A percentile compares a stretch with the other conserved stretches of the same genome.
Conservation (phyloP, 2,888 invertebrate species). For the Ganaspis brasiliensis region DNA sequence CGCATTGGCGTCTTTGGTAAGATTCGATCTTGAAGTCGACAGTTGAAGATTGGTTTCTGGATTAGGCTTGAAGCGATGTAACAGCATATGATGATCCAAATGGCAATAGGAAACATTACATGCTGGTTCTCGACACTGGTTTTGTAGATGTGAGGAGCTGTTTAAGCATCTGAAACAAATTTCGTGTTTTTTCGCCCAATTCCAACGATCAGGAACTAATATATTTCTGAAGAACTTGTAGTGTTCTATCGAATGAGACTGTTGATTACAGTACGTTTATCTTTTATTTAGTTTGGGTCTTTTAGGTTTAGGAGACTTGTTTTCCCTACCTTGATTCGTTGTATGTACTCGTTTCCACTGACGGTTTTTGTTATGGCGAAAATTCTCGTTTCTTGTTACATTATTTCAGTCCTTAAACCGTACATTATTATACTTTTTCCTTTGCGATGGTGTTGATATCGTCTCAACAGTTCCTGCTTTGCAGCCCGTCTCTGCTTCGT, state of each 20-base stretch:
- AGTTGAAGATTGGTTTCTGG: neutral
- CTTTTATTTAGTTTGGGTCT: neutral
- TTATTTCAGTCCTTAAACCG: neutral
- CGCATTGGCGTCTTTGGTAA: neutral
- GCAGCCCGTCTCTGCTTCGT: no score
- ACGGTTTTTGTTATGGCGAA: neutral
- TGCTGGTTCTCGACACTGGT: neutral
- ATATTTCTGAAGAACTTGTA: no score
- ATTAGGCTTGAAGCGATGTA: no score
- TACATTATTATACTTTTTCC: neutral
- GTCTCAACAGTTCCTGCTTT: neutral
- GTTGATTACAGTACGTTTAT: neutral
- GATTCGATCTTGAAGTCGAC: neutral
- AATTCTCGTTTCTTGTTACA: neutral
- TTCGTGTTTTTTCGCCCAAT: neutral
- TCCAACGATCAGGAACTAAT: no score
- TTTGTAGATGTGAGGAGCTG: neutral
- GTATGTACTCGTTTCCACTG: neutral
- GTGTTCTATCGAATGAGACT: neutral
- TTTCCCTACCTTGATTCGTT: no score
- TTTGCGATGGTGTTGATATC: neutral
- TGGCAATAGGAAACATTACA: neutral
- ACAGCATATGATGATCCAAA: no score
- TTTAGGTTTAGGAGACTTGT: neutral
- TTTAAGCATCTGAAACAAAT: neutral